Percentiles rank a stretch among this genome's conserved stretches.
Evolutionary conservation across 2,888 invertebrate genomes (phyloP).

Genomic region (Sphaeridia pumilis): DNA sequence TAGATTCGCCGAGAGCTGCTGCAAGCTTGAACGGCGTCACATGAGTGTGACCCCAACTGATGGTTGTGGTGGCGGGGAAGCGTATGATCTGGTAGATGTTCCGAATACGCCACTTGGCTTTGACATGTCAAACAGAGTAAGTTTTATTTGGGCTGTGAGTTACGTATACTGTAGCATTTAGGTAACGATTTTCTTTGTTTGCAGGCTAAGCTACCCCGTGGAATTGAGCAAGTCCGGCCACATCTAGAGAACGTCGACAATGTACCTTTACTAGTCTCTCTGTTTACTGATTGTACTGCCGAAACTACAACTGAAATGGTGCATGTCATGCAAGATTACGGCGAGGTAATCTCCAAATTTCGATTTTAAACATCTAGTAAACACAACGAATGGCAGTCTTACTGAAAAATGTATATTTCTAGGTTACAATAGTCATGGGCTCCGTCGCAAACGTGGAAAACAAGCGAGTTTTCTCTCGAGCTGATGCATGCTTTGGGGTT

Average conservation of each 20-base stretch:
- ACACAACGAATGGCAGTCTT: neutral
- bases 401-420: neutral
- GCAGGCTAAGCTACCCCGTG: conserved; percentile 85
- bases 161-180: neutral
- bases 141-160: conserved; percentile 27
- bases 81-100: conserved; percentile 32
- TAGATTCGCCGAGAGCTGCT: conserved; percentile 38
- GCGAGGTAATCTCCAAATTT: conserved; percentile 90
- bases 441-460: conserved; percentile 84
- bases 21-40: conserved; percentile 44
- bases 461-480: conserved; percentile 83
- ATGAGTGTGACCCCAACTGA: conserved; percentile 43
- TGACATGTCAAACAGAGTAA: conserved; percentile 80
- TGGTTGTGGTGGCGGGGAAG: conserved; percentile 42
- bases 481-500: conserved; percentile 83
- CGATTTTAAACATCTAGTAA: no score
- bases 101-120: conserved; percentile 84
- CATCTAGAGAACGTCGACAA: conserved; percentile 93
- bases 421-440: conserved; percentile 47
- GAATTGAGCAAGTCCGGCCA: conserved; percentile 86
- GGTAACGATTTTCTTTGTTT: conserved; percentile 33
- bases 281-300: conserved; percentile 98
- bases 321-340: conserved; percentile 90
- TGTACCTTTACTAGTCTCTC: conserved; percentile 88
- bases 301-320: conserved; percentile 82